Percentiles rank a stretch among this genome's conserved stretches.
These are phyloP conservation scores for Panagrolaimus sp. DNA, from an alignment of 1,140 invertebrate species.

Conservation along the genomic window DNA sequence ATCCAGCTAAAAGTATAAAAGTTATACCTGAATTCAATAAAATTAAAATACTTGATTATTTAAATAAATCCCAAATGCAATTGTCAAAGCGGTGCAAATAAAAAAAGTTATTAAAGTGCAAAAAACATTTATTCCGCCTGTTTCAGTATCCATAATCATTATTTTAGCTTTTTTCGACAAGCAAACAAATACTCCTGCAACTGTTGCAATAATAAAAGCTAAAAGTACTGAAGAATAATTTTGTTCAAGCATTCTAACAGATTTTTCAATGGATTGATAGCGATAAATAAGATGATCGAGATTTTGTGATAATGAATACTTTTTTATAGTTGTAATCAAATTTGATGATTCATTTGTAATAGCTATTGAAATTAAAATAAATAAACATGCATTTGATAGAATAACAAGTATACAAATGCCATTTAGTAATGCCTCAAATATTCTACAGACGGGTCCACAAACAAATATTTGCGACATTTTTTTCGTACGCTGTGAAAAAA, in stretches of 20 bases:
- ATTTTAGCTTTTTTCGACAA: not conserved
- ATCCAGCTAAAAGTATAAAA: not conserved
- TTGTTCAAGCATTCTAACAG: not conserved
- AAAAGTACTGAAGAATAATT: not conserved
- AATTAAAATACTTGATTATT: not conserved
- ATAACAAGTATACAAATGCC: not conserved
- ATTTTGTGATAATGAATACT: not conserved
- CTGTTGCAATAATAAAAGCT: slow-evolving; percentile 1
- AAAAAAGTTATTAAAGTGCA: not conserved
- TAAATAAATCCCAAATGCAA: not conserved
- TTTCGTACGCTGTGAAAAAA: not conserved
- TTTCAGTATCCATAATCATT: not conserved
- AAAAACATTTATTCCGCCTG: not conserved
- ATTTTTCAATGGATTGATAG: slow-evolving; percentile 8
- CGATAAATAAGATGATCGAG: slow-evolving; percentile 3
- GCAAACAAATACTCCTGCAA: not conserved
- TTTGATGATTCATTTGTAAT: not conserved
- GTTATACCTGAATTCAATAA: not conserved
- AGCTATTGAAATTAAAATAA: not conserved
- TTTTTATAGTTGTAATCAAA: not conserved
- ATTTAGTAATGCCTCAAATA: not conserved
- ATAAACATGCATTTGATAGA: not conserved
- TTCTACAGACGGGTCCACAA: not conserved
- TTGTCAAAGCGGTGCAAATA: not conserved
- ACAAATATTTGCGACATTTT: not conserved